phyloP scores from a whole-genome alignment of 1,140 invertebrate genomes.

The Nephotettix cincticeps region DNA sequence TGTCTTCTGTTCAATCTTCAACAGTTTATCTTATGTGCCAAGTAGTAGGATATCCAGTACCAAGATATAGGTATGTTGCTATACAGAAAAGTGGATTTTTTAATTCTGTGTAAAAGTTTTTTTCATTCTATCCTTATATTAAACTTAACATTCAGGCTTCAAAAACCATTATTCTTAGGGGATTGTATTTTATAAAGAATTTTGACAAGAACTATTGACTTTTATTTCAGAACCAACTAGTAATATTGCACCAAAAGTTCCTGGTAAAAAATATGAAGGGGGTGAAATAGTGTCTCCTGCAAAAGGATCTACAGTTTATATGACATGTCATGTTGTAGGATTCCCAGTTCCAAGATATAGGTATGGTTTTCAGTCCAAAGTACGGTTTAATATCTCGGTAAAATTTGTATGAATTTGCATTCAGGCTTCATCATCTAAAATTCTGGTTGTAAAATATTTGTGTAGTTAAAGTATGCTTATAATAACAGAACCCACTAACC shows the following conservation, averaged over 20 bases:
- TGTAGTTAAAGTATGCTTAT: too few species aligned
- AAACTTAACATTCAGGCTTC: constrained; percentile 47
- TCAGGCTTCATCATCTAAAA: too few species aligned
- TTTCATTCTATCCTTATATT: not conserved
- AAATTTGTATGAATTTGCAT: too few species aligned
- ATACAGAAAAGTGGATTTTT: too few species aligned
- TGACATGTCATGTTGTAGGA: constrained; percentile 73
- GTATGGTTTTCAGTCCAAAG: too few species aligned
- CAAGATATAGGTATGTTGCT: constrained; percentile 70
- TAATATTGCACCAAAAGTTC: constrained; percentile 53
- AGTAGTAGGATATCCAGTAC: constrained; percentile 73
- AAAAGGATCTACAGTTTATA: constrained; percentile 29
- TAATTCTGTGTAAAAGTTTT: not conserved
- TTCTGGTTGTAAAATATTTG: too few species aligned
- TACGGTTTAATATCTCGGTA: too few species aligned
- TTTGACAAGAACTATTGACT: too few species aligned
- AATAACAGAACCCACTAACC: too few species aligned
- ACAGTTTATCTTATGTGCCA: constrained; percentile 58
- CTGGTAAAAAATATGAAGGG: constrained; percentile 44
- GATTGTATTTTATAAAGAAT: not conserved
- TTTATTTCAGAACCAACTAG: constrained; percentile 53
- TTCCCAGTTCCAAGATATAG: constrained; percentile 71
- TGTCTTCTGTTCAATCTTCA: constrained; percentile 17
- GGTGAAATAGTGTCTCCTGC: constrained; percentile 34
- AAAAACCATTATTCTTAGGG: not conserved